Base-by-base conservation (phyloP, 2,113 vertebrate species). In the Oreotrochilus melanogaster region DNA sequence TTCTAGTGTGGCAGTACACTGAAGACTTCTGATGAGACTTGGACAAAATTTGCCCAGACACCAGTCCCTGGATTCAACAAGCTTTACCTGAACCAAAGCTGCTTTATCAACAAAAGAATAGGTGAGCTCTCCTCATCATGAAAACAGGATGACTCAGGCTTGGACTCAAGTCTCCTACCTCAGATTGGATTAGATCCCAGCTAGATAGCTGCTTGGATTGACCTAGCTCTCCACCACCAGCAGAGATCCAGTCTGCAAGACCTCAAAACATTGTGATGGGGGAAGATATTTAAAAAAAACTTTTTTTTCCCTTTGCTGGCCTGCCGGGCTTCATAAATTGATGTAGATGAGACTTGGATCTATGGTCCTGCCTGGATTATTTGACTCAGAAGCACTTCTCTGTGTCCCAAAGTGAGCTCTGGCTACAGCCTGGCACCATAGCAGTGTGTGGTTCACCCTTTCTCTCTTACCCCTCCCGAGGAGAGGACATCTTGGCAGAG, bases 351-450 rank as follows among this genome's bases (percentile, higher is more conserved):
- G 23, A 75, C n/a, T 64, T 72, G 27, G 17, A 50, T 71, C 18
- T 86, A 1, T 0, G 2, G 42, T 7, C 16, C 27, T 18, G 35
- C 9, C 17, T 14, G 14, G 42, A 1, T 54, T 66, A 18, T 33
- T 37, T 37, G 33, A 42, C 27, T 54, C 25, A 27, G 30, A n/a
- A 81, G n/a, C 45, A 60, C 31, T 81, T 61, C 14, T 17, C 2
- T 3, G 39, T 33, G 47, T 18, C 51, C 8, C 1, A 0, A 78
- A 71, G 30, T 8, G 43, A 71, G 25, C 25, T 67, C n/a, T 79
- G 76, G 25, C 30, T 61, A 11, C 47, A 50, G 67, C 19, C 62
- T 1, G 2, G 43, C 9, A 53, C 37, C 30, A 5, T 10, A 33
- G 31, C 17, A 47, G 45, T 45, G 18, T 2, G 12, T 13, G 14